Base-by-base conservation (phyloP, 1,140 invertebrate species). In the Saccostrea glomerata region DNA sequence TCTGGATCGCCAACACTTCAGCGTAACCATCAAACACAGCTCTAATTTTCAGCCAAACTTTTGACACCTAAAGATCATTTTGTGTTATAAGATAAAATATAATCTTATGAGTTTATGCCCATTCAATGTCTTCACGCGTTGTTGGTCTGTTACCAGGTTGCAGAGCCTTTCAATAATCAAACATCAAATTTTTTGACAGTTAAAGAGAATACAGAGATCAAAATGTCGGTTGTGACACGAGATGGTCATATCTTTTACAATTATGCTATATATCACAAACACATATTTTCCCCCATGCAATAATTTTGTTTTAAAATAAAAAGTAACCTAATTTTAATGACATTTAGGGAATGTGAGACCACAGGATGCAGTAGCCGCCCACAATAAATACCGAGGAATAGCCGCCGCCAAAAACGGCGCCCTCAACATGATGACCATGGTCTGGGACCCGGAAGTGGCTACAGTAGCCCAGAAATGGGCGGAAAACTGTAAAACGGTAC, bases 391-490 rank as follows among this genome's bases (percentile, higher is more conserved):
- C n/a, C 84, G 88, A 89, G 15, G 73, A 40, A 84, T 70, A 36
- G 60, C 82, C 11, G 77, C n/a, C 0, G 17, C 58, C 7, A 82
- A 82, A 23, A 85, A 85, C 55, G 36, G 54, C 2, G 85, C 84
- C 25, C 60, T 54, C 7, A 84, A 90, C 55, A 88, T 90, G 40
- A 56, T 90, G 12, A 88, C 88, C 17, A 90, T 90, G 89, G 56
- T 90, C 1, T 92, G 92, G 92, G 89, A 92, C 82, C 83, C 88
- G 20, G 90, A 91, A 47, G 77, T 93, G 23, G 92, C 91, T 13
- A 90, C 89, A 85, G 86, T 92, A 13, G 92, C 92, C 20, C 92
- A 92, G 89, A 91, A 86, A 70, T 93, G 92, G 92, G 92, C 92
- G 2, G 89, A 91, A 82, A 86, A 91, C 63, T 92, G 92, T 87